These are phyloP conservation scores for Andricus quercusramuli DNA, from an alignment of 2,888 invertebrate species.

Conservation along the genomic window DNA sequence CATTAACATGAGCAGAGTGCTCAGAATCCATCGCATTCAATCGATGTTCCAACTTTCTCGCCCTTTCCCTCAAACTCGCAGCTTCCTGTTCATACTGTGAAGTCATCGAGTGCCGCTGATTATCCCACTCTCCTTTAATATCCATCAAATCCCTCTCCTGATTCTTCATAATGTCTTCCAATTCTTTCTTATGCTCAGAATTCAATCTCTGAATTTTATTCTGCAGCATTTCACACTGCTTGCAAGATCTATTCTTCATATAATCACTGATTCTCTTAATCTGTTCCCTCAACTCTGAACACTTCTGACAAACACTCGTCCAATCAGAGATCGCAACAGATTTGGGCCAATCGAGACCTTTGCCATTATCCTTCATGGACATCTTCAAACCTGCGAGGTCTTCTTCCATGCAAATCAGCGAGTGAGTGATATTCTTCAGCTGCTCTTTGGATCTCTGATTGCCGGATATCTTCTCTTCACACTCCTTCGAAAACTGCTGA, in stretches of 20 bases:
- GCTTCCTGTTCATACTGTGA: conserved; percentile 79
- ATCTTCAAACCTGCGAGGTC: conserved; percentile 75
- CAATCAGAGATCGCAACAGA: conserved; percentile 69
- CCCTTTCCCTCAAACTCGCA: conserved; percentile 83
- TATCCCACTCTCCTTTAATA: conserved; percentile 71
- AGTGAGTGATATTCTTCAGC: conserved; percentile 64
- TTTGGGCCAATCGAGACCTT: conserved; percentile 60
- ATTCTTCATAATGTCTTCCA: conserved; percentile 75
- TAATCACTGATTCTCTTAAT: conserved; percentile 78
- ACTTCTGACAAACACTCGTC: conserved; percentile 81
- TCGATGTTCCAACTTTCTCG: conserved; percentile 85
- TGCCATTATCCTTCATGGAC: conserved; percentile 52
- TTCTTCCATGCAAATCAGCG: conserved; percentile 74
- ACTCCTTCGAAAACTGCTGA: conserved; percentile 83
- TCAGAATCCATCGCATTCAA: conserved; percentile 89
- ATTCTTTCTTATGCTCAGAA: conserved; percentile 75
- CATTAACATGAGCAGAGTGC: conserved; percentile 90
- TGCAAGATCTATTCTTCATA: conserved; percentile 75
- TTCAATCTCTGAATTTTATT: conserved; percentile 77
- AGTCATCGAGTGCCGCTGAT: conserved; percentile 78
- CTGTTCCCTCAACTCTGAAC: conserved; percentile 80
- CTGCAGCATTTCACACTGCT: conserved; percentile 79
- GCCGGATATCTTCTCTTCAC: conserved; percentile 71
- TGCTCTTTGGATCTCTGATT: conserved; percentile 65
- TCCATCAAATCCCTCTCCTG: conserved; percentile 80